Conservation (phyloP, 2,888 invertebrate genomes). For the Brassicogethes aeneus region DNA sequence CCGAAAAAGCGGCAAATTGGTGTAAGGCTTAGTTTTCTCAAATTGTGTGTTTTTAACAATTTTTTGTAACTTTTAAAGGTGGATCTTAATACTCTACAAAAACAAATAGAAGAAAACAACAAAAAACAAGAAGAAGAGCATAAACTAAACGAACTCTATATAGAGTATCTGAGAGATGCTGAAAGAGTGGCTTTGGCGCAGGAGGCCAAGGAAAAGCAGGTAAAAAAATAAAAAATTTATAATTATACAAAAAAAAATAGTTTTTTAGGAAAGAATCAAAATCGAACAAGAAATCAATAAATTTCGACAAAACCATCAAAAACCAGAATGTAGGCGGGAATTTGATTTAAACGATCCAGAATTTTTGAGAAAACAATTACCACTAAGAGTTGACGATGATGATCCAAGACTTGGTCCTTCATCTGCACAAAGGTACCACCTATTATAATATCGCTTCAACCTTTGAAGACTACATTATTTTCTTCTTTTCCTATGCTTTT, state of each 20-base stretch:
- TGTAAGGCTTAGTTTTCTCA: conserved; percentile 45
- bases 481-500: too few relatives aligned
- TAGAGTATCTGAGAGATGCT: background rate
- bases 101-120: background rate
- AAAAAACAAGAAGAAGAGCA: background rate
- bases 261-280: conserved; percentile 49
- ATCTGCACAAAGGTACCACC: conserved; percentile 66
- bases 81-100: background rate
- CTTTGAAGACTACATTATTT: too few relatives aligned
- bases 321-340: conserved; percentile 69
- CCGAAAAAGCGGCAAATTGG: conserved; percentile 63
- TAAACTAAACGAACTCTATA: background rate
- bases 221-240: background rate
- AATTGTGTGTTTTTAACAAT: background rate
- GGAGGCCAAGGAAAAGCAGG: background rate
- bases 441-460: too few relatives aligned
- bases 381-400: conserved; percentile 59
- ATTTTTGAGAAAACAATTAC: conserved; percentile 61
- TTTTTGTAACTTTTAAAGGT: background rate
- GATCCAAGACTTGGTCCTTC: conserved; percentile 70
- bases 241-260: background rate
- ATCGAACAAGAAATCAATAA: conserved; percentile 63
- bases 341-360: conserved; percentile 84
- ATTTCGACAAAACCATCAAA: conserved; percentile 68
- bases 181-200: background rate